Base-by-base conservation (phyloP, 2,888 invertebrate genomes). In the Pasiphila rectangulata region DNA sequence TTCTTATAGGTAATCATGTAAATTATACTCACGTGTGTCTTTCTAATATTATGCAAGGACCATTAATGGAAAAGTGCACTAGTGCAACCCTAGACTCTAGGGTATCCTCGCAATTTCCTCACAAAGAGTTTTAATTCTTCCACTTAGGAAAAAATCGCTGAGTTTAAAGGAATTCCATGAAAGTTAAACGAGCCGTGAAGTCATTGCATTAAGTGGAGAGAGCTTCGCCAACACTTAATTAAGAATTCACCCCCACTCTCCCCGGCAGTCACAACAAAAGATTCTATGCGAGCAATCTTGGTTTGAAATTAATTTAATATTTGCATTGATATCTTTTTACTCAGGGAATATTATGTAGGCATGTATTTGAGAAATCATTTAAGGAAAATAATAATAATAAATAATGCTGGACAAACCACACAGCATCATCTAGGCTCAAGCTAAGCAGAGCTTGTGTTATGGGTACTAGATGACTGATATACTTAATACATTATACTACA, bases 201-300 rank as follows among this genome's bases (percentile, higher is more conserved):
- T 79, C 86, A 80, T 87, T 79, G 86, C 85, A 85, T 87, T 86
- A 87, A 83, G 82, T 72, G 70, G 73, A 79, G 79, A 80, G 83
- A 79, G 83, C 82, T 79, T 74, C 75, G 73, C 81, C 77, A 76
- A 83, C 86, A 86, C 87, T 87, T 88, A 87, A 88, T 88, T 87
- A 87, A 85, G 81, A 76, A 79, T 82, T 79, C 84, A 68, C 79
- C 75, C 79, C 79, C 73, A 59, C 69, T 60, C 64, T 60, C 64
- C 71, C 72, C 51, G 56, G 56, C 67, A 75, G 80, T 79, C 79
- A 83, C 81, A 84, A 85, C 84, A 85, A 86, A 83, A 83, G 85
- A 79, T 78, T 76, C 67, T 65, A 66, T 64, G 68, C 63, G 63
- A 63, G 73, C 70, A 71, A 71, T 79, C 76, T 80, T 75, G 76